Percentiles rank a stretch among this genome's conserved stretches.
These are phyloP conservation scores for Felis chaus DNA, from an alignment of 2,113 vertebrate species.

Conservation along the genomic window DNA sequence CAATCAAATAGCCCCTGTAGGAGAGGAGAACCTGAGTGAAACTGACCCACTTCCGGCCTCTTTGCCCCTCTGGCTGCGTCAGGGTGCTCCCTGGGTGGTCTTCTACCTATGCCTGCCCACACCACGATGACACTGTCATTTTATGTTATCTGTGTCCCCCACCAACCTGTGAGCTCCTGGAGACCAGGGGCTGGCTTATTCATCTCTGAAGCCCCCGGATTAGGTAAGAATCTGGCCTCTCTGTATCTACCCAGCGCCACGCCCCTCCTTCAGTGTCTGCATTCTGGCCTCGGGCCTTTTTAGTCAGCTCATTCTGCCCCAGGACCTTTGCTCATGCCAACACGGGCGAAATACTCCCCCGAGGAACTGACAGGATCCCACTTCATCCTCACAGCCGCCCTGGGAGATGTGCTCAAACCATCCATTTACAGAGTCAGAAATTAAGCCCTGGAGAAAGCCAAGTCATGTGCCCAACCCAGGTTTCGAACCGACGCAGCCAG, in stretches of 20 bases:
- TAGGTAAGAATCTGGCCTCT: neutral
- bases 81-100: neutral
- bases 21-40: neutral
- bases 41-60: neutral
- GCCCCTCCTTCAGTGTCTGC: neutral
- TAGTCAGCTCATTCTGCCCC: neutral
- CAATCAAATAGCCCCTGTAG: constrained; percentile 92
- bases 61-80: neutral
- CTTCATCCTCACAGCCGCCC: neutral
- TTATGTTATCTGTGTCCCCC: neutral
- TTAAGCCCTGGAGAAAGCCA: neutral
- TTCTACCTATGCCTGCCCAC: neutral
- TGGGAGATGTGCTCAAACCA: neutral
- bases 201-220: neutral
- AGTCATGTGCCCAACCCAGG: neutral
- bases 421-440: neutral
- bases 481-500: neutral
- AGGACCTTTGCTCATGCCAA: neutral
- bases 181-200: neutral
- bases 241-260: neutral
- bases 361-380: neutral
- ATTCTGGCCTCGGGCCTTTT: neutral
- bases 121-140: neutral
- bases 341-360: neutral
- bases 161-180: neutral